phyloP scores from a whole-genome alignment of 2,888 invertebrate genomes.

The Antheraea assamensis region DNA sequence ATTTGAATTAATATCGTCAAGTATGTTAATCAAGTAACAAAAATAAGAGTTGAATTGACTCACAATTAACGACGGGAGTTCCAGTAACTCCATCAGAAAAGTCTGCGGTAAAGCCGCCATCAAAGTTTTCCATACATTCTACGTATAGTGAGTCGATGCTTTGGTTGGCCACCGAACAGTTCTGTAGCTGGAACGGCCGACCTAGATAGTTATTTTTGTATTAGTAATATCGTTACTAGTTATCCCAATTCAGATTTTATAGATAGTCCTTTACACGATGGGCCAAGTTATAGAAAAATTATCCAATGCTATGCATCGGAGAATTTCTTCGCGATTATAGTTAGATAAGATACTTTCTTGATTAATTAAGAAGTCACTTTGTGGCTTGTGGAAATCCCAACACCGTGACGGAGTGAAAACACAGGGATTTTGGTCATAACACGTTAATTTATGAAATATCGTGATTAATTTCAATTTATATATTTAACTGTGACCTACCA shows the following conservation, averaged over 20 bases:
- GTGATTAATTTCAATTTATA: too few species aligned
- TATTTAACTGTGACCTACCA: too few species aligned
- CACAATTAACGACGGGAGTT: slow-evolving; percentile 84
- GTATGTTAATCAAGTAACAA: not conserved
- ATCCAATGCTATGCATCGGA: too few species aligned
- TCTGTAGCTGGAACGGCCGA: slow-evolving; percentile 92
- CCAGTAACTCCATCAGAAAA: slow-evolving; percentile 91
- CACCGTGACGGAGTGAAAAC: too few species aligned
- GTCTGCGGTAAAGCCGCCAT: slow-evolving; percentile 94
- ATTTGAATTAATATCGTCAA: not conserved
- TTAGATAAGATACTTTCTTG: too few species aligned
- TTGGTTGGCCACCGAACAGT: slow-evolving; percentile 94
- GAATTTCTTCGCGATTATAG: too few species aligned
- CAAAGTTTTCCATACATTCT: slow-evolving; percentile 93
- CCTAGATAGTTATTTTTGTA: slow-evolving; percentile 77
- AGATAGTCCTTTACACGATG: not conserved
- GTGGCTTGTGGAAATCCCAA: too few species aligned
- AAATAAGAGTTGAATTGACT: slow-evolving; percentile 31
- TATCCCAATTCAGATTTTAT: not conserved
- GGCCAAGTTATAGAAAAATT: not conserved
- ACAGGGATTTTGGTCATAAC: too few species aligned
- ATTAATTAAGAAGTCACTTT: too few species aligned
- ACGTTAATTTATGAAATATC: too few species aligned
- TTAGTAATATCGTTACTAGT: not conserved
- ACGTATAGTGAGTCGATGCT: slow-evolving; percentile 92